Evolutionary conservation across 2,113 vertebrate genomes (phyloP).

Genomic region (Emberiza fucata): DNA sequence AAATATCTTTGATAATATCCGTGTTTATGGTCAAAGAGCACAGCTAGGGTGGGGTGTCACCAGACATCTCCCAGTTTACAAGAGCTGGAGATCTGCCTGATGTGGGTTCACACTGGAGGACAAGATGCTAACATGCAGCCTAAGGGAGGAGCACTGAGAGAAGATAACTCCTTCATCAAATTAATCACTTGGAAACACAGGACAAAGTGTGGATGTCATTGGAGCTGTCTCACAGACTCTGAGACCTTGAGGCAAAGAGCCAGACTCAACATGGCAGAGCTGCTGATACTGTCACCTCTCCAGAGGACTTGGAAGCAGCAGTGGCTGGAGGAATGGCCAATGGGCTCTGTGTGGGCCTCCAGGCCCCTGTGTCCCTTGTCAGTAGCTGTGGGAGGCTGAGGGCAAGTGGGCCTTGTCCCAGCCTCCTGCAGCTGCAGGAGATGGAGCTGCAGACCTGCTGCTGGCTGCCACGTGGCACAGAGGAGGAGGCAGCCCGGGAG

Average conservation of each 20-base stretch:
- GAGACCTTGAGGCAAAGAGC: neutral
- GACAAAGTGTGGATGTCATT: neutral
- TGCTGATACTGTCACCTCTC: rapidly evolving
- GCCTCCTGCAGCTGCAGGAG: neutral
- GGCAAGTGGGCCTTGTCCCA: neutral
- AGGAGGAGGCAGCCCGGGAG: rapidly evolving
- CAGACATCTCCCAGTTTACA: neutral
- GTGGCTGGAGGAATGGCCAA: rapidly evolving
- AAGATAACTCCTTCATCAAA: neutral
- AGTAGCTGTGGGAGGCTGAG: neutral
- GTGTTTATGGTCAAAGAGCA: neutral
- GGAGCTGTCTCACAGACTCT: neutral
- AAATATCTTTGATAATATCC: neutral
- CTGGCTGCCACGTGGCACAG: rapidly evolving
- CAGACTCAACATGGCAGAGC: neutral
- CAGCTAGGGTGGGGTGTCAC: neutral
- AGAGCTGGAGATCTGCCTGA: neutral
- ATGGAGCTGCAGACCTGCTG: neutral
- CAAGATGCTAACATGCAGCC: neutral
- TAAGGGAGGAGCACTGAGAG: neutral
- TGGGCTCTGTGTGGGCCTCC: neutral
- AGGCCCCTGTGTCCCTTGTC: neutral
- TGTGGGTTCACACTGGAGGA: neutral
- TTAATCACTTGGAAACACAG: neutral
- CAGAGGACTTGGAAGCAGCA: neutral